Percentiles rank a stretch among this genome's conserved stretches.
Evolutionary conservation across 30 jellyfish, hydroid and myxozoan genomes (phyloP).

Genomic region (Rhopilema esculentum): DNA sequence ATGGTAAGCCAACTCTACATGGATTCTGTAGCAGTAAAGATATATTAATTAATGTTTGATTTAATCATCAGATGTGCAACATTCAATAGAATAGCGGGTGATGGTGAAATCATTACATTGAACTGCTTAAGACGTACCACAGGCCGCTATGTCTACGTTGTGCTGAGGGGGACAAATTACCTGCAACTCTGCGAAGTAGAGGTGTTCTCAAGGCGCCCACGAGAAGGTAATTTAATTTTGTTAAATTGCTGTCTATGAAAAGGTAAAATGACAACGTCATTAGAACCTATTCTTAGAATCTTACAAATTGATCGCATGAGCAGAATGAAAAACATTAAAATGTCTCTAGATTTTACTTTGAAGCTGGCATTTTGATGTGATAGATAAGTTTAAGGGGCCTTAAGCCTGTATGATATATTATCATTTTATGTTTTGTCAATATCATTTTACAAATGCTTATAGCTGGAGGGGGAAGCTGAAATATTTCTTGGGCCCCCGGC

Average conservation of each 20-base stretch:
- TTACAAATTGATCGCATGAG: too few species aligned
- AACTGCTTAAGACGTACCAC: background rate
- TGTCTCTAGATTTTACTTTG: too few species aligned
- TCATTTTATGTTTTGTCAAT: too few species aligned
- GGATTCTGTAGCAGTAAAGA: background rate
- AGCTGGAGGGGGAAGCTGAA: too few species aligned
- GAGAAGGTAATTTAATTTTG: background rate
- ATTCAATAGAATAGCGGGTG: background rate
- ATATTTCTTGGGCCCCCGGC: too few species aligned
- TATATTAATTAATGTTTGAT: too few species aligned
- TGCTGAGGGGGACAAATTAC: background rate
- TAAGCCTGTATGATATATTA: too few species aligned
- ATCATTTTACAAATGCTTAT: too few species aligned
- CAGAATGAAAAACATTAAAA: too few species aligned
- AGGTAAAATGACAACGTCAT: background rate
- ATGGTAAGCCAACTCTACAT: background rate
- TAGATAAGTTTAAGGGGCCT: too few species aligned
- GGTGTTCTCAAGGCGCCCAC: background rate
- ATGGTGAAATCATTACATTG: background rate
- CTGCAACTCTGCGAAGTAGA: conserved; percentile 10
- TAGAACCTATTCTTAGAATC: background rate
- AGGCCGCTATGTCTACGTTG: background rate
- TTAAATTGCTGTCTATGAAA: background rate
- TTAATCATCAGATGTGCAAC: background rate
- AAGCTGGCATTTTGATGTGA: too few species aligned